Evolutionary conservation across 64 coral and sea anemone species (phyloP), one percentile per base, ranked within the genome.

Genomic region (Acropora yongei): DNA sequence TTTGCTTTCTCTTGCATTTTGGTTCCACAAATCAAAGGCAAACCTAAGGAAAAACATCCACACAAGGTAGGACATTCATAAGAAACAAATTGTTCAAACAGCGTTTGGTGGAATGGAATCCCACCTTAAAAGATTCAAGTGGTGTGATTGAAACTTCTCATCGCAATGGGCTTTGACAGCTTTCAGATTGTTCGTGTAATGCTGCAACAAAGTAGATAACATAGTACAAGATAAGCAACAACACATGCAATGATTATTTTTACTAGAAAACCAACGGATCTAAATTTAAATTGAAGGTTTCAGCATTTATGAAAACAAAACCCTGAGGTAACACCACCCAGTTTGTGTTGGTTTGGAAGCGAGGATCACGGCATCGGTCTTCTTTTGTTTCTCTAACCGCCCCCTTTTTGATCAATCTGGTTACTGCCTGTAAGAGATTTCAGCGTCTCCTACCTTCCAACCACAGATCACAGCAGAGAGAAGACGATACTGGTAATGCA

Each of bases 381-480:
- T 30, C 30, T 30, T 30, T 30, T 30, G 30, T 30, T 30, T 30
- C 30, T 30, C 30, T 30, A 30, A 30, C 30, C 30, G 30, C 30
- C 30, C 30, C 30, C 30, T 30, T 30, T 30, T 30, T 30, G 30
- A 30, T 30, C 51, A 55, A 0, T 55, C 51, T 55, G 51, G 30
- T 30, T 30, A 30, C 30, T 12, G 3, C 45, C 63, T 45, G 13
- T 1, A 69, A 53, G 4, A 63, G 60, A 63, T 13, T 5, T 49
- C 42, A 48, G 19, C 17, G 16, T 18, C 3, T 48, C 82, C 8
- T 12, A 95, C 93, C 93, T 95, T 95, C 93, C 93, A 95, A 20
- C 48, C 44, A 8, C 9, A 12, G 7, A 91, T 20, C 2, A 45
- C 74, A 74, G 20, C 40, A 47, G 73, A 57, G 8, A 79, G 74